These are phyloP conservation scores for Eristalinus sepulchralis DNA, from an alignment of 2,888 invertebrate genomes.

Conservation along the genomic window DNA sequence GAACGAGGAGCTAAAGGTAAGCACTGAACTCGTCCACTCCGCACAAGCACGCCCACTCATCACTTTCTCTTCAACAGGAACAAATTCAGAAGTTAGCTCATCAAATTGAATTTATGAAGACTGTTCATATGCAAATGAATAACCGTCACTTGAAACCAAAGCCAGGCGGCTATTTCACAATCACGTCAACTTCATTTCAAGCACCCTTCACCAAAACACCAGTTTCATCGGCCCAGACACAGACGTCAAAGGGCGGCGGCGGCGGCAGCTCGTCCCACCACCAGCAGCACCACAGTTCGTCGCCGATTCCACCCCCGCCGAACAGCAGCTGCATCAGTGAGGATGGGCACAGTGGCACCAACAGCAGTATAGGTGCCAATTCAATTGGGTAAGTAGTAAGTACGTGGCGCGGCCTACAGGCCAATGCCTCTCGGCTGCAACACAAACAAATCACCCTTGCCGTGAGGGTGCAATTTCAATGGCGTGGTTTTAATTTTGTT, in stretches of 20 bases:
- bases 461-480: slow-evolving; percentile 4
- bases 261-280: slow-evolving; percentile 1
- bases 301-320: slow-evolving; percentile 31
- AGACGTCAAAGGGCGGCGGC: slow-evolving; percentile 76
- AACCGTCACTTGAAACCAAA: slow-evolving; percentile 93
- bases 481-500: slow-evolving; percentile 33
- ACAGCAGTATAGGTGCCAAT: slow-evolving; percentile 74
- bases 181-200: slow-evolving; percentile 82
- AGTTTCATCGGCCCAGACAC: slow-evolving; percentile 79
- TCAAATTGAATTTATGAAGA: slow-evolving; percentile 96
- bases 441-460: slow-evolving; percentile 17
- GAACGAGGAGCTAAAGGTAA: slow-evolving; percentile 93
- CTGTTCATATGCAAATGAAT: slow-evolving; percentile 96
- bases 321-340: slow-evolving; percentile 74
- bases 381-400: slow-evolving; percentile 78
- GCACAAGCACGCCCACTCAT: not conserved
- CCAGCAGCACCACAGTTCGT: slow-evolving; percentile 44
- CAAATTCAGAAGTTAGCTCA: slow-evolving; percentile 95
- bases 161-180: slow-evolving; percentile 90
- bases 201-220: slow-evolving; percentile 79
- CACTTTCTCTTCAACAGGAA: slow-evolving; percentile 84
- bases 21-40: not conserved
- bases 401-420: slow-evolving; percentile 10
- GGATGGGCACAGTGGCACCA: slow-evolving; percentile 75
- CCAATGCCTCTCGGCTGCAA: not conserved